These are phyloP conservation scores for Lucifuga dentata DNA, from an alignment of 2,113 vertebrate genomes.

Conservation along the genomic window DNA sequence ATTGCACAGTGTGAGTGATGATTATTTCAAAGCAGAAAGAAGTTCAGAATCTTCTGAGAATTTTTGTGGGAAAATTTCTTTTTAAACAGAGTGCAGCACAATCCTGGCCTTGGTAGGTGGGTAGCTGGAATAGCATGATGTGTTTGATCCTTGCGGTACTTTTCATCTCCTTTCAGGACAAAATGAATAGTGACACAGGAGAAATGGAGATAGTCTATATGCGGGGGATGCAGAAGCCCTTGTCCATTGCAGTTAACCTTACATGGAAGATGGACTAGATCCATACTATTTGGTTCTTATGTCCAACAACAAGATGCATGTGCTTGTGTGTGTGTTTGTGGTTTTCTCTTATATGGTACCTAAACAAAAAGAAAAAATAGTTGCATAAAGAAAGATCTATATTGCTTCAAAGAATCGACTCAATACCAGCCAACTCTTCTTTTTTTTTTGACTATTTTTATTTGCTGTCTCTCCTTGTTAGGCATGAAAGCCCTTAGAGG, in stretches of 20 bases:
- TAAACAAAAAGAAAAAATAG: too few species aligned
- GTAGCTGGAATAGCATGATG: not conserved
- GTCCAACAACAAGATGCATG: not conserved
- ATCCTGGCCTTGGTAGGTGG: not conserved
- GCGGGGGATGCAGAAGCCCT: constrained; percentile 14
- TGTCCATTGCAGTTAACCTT: constrained; percentile 36
- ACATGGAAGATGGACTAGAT: constrained; percentile 5
- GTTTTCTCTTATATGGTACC: not conserved
- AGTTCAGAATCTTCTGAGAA: constrained; percentile 13
- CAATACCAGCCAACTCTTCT: too few species aligned
- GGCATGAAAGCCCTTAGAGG: not conserved
- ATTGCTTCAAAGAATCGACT: too few species aligned
- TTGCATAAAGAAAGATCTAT: too few species aligned
- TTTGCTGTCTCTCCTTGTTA: too few species aligned
- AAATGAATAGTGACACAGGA: constrained; percentile 42
- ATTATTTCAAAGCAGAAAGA: constrained; percentile 4
- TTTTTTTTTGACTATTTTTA: too few species aligned
- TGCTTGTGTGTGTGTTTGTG: not conserved
- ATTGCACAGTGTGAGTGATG: not conserved
- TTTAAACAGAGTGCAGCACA: constrained; percentile 13
- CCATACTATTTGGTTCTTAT: not conserved
- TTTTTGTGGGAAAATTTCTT: constrained; percentile 15
- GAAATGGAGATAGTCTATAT: constrained; percentile 42
- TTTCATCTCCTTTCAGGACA: constrained; percentile 22
- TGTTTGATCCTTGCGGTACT: constrained; percentile 10